phyloP scores from a whole-genome alignment of 1,140 invertebrate genomes.

The Rhopalosiphum padi region DNA sequence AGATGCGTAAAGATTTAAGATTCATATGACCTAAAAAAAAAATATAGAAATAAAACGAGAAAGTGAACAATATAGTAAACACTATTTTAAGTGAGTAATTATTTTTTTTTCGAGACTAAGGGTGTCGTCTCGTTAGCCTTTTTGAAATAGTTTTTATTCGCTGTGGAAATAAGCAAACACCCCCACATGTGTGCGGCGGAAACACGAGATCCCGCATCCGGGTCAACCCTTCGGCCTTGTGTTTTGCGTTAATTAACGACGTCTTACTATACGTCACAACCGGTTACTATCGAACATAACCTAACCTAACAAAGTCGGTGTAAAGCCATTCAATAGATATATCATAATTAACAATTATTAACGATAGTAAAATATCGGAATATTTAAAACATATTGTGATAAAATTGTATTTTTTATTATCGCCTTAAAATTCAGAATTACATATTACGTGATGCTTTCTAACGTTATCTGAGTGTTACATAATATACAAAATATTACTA shows the following conservation, averaged over 20 bases:
- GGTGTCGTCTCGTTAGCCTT: conserved; percentile 50
- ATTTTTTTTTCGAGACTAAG: conserved; percentile 9
- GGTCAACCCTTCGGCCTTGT: conserved; percentile 57
- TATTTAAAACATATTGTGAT: not conserved
- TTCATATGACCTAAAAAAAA: not conserved
- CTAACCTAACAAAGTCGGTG: conserved; percentile 34
- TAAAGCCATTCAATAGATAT: not conserved
- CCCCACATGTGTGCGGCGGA: conserved; percentile 53
- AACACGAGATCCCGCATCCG: conserved; percentile 57
- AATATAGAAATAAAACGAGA: not conserved
- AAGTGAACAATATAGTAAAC: not conserved
- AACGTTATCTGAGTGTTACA: not conserved
- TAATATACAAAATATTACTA: too few species aligned
- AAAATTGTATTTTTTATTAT: not conserved
- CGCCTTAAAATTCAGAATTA: not conserved
- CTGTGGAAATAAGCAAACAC: conserved; percentile 9
- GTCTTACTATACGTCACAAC: conserved; percentile 22
- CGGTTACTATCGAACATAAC: conserved; percentile 32
- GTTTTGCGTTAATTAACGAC: conserved; percentile 54
- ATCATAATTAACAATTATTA: not conserved
- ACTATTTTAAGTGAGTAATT: not conserved
- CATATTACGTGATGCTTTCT: not conserved
- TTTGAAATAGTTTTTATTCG: conserved; percentile 20
- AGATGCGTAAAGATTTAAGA: not conserved
- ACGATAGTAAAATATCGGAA: not conserved